Conservation (phyloP, 1,140 invertebrate species). For the Adelges cooleyi region DNA sequence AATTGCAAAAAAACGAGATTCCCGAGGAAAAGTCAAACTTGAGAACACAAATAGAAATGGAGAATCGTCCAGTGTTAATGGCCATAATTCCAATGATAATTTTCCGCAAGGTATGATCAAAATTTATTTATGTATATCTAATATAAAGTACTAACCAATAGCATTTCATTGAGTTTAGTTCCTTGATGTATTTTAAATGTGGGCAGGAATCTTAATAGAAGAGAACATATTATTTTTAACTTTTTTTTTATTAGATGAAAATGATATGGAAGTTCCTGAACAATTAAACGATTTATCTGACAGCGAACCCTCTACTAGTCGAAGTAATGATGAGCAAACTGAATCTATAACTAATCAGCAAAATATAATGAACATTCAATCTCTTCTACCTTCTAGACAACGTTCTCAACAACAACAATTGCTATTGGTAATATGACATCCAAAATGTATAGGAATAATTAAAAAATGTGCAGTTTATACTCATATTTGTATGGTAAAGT, state of each 20-base stretch:
- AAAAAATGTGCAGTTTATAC: not conserved
- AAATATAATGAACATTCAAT: not conserved
- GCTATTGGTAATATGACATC: too few relatives aligned
- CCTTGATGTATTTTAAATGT: too few relatives aligned
- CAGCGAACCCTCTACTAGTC: not conserved
- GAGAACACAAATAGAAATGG: not conserved
- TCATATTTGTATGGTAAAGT: not conserved
- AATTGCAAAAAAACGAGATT: not conserved
- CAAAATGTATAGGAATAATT: not conserved
- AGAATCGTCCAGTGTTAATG: not conserved
- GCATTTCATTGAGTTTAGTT: too few relatives aligned
- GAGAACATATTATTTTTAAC: not conserved
- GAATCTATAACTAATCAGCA: not conserved
- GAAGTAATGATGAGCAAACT: too few relatives aligned
- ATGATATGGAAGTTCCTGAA: constrained; percentile 21
- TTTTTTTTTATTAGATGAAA: not conserved
- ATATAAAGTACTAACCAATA: too few relatives aligned
- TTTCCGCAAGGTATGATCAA: too few relatives aligned
- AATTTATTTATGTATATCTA: too few relatives aligned
- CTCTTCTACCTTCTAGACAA: too few relatives aligned
- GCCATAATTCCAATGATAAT: too few relatives aligned
- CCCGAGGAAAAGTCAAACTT: not conserved
- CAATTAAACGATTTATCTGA: not conserved
- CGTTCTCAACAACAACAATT: constrained; percentile 17
- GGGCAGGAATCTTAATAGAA: too few relatives aligned